Percentiles rank a stretch among this genome's conserved stretches.
Evolutionary conservation across 2,888 invertebrate species (phyloP).

Genomic region (Frankliniella intonsa): DNA sequence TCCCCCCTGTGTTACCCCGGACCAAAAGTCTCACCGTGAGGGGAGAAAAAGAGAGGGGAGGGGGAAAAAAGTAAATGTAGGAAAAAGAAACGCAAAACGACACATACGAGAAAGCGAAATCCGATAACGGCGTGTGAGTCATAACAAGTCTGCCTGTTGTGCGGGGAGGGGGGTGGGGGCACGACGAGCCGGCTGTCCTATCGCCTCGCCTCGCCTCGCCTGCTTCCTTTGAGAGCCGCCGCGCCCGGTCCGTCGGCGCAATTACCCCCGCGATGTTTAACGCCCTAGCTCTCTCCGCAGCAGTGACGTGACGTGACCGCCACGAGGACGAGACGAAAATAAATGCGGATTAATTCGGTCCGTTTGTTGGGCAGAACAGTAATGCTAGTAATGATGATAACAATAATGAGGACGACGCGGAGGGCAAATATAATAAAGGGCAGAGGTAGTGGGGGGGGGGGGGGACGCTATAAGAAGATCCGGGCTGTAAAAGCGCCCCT

Average conservation of each 20-base stretch:
- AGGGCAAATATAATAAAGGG: slow-evolving; percentile 3
- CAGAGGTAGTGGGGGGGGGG: slow-evolving; percentile 6
- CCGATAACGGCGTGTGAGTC: no score
- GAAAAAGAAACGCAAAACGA: no score
- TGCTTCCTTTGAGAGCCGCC: no score
- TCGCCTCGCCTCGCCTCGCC: not conserved
- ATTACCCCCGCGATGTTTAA: no score
- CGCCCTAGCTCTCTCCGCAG: not conserved
- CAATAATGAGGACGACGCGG: not conserved
- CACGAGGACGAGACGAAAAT: not conserved
- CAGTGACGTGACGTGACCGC: not conserved
- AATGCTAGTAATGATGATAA: not conserved
- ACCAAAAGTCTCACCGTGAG: no score
- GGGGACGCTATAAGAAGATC: not conserved
- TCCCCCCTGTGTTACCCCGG: not conserved
- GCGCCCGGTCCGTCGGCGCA: no score
- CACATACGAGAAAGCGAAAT: no score
- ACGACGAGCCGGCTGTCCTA: not conserved
- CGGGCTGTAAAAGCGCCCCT: not conserved
- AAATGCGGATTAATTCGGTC: slow-evolving; percentile 13
- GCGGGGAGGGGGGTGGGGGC: no score
- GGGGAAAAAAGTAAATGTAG: no score
- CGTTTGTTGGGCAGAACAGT: not conserved
- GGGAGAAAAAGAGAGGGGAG: no score
- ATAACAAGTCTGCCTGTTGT: no score